Percentiles rank a stretch among this genome's conserved stretches.
Evolutionary conservation across 92 coral and sea anemone species (phyloP).

Genomic region (Porites evermanni): DNA sequence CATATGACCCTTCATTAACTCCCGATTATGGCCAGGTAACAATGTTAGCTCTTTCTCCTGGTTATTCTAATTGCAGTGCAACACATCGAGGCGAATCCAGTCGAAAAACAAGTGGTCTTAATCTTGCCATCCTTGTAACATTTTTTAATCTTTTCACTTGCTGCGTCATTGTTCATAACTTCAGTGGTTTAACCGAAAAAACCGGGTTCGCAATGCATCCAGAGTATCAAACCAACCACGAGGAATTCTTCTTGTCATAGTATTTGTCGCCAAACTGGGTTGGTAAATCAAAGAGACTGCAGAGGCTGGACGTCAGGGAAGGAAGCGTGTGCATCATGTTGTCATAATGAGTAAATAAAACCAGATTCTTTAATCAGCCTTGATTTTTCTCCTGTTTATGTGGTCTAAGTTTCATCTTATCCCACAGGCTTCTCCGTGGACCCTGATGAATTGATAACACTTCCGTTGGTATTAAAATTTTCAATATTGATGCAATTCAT

Average conservation of each 20-base stretch:
- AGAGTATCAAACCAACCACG: background rate
- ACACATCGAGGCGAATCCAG: background rate
- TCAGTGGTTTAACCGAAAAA: background rate
- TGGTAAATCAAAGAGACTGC: background rate
- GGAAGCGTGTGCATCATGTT: background rate
- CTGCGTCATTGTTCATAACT: too few species aligned
- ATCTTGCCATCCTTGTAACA: background rate
- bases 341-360: background rate
- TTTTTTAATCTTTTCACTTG: too few species aligned
- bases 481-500: background rate
- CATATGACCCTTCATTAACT: background rate
- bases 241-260: too few species aligned
- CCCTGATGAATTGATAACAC: constrained; percentile 53
- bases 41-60: background rate
- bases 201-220: background rate
- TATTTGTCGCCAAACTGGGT: too few species aligned
- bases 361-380: background rate
- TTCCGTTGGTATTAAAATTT: constrained; percentile 27
- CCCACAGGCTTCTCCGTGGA: constrained; percentile 39
- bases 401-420: constrained; percentile 31
- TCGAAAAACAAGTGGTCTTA: background rate
- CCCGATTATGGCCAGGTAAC: background rate
- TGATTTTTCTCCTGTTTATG: constrained; percentile 36
- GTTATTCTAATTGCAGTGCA: background rate
- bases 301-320: background rate